Base-by-base conservation (phyloP, 2,888 invertebrate species). In the Orchesella flavescens region DNA sequence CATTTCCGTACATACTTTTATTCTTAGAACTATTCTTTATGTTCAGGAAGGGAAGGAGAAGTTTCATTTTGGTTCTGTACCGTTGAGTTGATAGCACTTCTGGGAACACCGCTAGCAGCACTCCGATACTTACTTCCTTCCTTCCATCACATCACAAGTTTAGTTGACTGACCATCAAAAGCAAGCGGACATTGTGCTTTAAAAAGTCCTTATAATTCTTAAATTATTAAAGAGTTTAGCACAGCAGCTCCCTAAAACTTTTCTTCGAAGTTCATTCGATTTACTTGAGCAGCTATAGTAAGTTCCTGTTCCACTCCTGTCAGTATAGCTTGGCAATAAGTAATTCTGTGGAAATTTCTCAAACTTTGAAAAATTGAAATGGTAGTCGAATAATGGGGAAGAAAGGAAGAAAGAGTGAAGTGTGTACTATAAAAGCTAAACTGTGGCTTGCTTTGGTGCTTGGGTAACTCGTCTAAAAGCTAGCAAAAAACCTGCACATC, bases 301-400 rank as follows among this genome's bases (percentile, higher is more conserved):
- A 13, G n/a, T 19, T 19, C 49, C 55, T 24, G 10, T 44, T 44
- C 63, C 43, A 65, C 19, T 59, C 21, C 43, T 73, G 69, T 73
- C 46, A 66, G 66, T 73, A 34, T n/a, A 34, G 24, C 59, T 46
- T 17, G 34, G 66, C 66, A 78, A 78, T 78, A 59, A 68, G 53
- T 49, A 71, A 69, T 78, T 78, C 49, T 19, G 49, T 17, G 53
- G 34, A 78, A 63, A 24, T 71, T 55, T 15, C 49, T 44, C 15
- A 78, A 78, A 78, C 34, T 78, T 78, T 71, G 68, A 77, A 77
- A 69, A 69, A 69, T 77, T 77, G 68, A 49, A 69, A 77, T 24
- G 44, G 44, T 17, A 55, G 44, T 4, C 1, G 46, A 63, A 68
- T 76, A 76, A 68, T 76, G 44, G 21, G 61, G n/a, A 34, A 34